Percentiles rank a stretch among this genome's conserved stretches.
Conservation (phyloP, 2,113 vertebrate genomes). For the Pygoscelis adeliae region DNA sequence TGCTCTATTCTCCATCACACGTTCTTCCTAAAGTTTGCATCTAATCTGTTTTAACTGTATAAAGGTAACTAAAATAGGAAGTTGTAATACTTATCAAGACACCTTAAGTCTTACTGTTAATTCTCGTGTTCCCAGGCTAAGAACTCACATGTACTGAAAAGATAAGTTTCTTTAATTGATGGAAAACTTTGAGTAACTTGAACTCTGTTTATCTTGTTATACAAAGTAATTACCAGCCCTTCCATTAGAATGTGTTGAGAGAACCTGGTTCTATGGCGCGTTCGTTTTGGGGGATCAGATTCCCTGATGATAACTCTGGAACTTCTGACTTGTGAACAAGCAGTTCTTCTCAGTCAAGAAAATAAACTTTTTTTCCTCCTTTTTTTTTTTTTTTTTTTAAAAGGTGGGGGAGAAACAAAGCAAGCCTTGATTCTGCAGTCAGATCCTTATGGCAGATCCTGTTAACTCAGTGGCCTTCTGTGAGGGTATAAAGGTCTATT, state of each 20-base stretch:
- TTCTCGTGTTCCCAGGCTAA: not conserved
- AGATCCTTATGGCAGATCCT: constrained; percentile 10
- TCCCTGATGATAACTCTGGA: not conserved
- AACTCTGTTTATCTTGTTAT: constrained; percentile 35
- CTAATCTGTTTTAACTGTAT: not conserved
- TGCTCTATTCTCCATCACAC: not conserved
- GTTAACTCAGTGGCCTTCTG: constrained; percentile 32
- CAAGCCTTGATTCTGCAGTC: constrained; percentile 32
- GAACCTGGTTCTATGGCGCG: not conserved
- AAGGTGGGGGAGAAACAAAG: constrained; percentile 32
- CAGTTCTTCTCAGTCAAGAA: constrained; percentile 12
- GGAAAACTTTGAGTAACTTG: constrained; percentile 24
- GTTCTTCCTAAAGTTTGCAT: not conserved
- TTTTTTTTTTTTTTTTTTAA: not conserved
- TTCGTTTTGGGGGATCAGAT: constrained; percentile 1
- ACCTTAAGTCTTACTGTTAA: not conserved
- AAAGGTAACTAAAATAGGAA: not conserved
- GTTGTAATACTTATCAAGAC: not conserved
- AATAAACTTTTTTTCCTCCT: not conserved
- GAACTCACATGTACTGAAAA: not conserved
- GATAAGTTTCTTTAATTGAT: constrained; percentile 15
- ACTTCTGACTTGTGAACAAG: constrained; percentile 4
- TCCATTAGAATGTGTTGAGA: not conserved
- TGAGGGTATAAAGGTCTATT: constrained; percentile 46
- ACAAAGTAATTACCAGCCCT: constrained; percentile 3